Evolutionary conservation across 2,797 vertebrate genomes (phyloP).

Genomic region (Vultur gryphus): DNA sequence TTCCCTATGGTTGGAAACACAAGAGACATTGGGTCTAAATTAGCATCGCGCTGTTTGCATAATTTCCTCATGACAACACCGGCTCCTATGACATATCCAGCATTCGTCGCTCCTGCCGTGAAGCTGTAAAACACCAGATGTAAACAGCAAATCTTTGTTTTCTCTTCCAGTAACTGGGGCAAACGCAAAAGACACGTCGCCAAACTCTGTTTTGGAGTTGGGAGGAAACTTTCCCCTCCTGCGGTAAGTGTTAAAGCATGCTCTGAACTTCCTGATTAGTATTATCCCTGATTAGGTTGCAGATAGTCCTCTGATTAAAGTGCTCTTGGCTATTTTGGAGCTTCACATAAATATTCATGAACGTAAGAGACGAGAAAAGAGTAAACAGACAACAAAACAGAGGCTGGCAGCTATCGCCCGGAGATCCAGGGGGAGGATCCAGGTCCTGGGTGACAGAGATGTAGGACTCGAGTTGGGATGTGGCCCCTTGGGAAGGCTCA

Average conservation of each 20-base stretch:
- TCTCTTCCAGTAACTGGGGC: background rate
- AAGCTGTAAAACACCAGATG: background rate
- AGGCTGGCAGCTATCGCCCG: background rate
- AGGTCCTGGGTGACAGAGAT: background rate
- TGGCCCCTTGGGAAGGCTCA: background rate
- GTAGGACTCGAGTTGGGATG: background rate
- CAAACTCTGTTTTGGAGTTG: background rate
- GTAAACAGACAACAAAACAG: slow-evolving; percentile 47
- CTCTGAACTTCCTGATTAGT: slow-evolving; percentile 67
- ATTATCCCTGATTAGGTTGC: slow-evolving; percentile 68
- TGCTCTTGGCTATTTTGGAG: slow-evolving; percentile 73
- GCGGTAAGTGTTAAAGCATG: slow-evolving; percentile 32
- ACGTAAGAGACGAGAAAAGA: background rate
- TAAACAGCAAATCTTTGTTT: background rate
- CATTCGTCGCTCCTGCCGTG: background rate
- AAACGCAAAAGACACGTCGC: background rate
- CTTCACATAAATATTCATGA: slow-evolving; percentile 75
- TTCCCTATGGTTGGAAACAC: background rate
- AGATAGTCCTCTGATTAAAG: slow-evolving; percentile 72
- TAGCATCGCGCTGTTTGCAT: background rate
- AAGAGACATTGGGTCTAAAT: background rate
- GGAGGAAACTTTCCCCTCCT: slow-evolving; percentile 11
- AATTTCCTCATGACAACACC: background rate
- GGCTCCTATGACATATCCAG: background rate
- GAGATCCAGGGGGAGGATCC: background rate